phyloP scores from a whole-genome alignment of 2,888 invertebrate species.

The Sceliomorpha sp. region DNA sequence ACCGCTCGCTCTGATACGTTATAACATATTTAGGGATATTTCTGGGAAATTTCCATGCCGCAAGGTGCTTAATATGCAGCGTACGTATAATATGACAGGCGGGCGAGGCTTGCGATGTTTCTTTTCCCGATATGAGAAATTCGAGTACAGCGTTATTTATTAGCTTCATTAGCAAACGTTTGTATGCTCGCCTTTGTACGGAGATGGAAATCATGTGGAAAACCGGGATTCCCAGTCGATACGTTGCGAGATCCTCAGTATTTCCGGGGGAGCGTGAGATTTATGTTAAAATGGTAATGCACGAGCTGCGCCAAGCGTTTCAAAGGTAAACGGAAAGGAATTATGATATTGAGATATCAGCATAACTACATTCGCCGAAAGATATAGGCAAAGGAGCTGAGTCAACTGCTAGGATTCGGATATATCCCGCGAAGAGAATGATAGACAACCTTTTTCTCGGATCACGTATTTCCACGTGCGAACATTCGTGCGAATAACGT shows the following conservation, averaged over 20 bases:
- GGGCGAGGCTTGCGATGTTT: too few species aligned
- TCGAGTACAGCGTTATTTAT: too few species aligned
- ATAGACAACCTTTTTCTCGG: not conserved
- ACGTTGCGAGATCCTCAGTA: not conserved
- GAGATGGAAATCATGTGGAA: conserved; percentile 26
- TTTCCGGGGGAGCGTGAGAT: conserved; percentile 5
- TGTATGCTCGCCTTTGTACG: conserved; percentile 12
- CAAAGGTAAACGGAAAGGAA: conserved; percentile 8
- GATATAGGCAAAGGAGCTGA: conserved; percentile 14
- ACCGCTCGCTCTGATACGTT: too few species aligned
- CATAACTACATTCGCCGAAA: conserved; percentile 14
- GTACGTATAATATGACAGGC: too few species aligned
- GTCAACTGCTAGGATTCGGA: conserved; percentile 3
- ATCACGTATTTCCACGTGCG: too few species aligned
- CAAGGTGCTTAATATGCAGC: too few species aligned
- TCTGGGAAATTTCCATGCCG: too few species aligned
- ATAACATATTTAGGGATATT: too few species aligned
- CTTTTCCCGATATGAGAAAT: too few species aligned
- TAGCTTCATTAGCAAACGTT: conserved; percentile 29
- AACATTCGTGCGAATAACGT: too few species aligned
- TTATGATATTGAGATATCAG: conserved; percentile 12
- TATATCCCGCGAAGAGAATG: conserved; percentile 6
- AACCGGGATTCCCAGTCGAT: conserved; percentile 14
- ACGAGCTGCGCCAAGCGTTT: conserved; percentile 11
- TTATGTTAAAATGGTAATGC: conserved; percentile 7